Conservation (phyloP, 2,888 invertebrate genomes). For the Cantharis rustica region DNA sequence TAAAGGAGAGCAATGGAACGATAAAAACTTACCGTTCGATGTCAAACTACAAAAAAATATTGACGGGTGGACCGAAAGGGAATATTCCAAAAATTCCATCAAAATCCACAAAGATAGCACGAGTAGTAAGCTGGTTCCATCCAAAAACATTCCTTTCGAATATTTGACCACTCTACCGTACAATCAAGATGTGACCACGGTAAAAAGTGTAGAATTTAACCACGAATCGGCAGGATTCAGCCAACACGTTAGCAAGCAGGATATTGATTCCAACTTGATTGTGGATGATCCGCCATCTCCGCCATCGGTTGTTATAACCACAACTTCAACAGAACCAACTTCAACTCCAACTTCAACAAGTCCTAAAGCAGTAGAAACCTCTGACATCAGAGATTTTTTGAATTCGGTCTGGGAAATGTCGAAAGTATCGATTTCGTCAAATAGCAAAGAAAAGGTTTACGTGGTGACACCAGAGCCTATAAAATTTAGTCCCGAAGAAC, state of each 20-base stretch:
- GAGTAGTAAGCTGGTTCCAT: conserved; percentile 60
- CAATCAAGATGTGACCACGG: conserved; percentile 33
- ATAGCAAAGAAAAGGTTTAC: conserved; percentile 79
- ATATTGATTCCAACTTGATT: conserved; percentile 48
- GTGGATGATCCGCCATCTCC: conserved; percentile 7
- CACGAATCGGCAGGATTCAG: conserved; percentile 45
- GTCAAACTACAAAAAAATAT: conserved; percentile 81
- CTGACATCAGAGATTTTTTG: conserved; percentile 41
- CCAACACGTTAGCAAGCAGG: conserved; percentile 34
- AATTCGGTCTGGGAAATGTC: conserved; percentile 69
- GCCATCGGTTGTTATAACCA: neutral
- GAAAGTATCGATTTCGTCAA: conserved; percentile 73
- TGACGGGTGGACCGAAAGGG: conserved; percentile 83
- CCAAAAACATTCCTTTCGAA: conserved; percentile 79
- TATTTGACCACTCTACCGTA: conserved; percentile 69
- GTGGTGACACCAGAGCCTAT: conserved; percentile 80
- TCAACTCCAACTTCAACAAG: neutral
- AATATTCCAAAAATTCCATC: conserved; percentile 63
- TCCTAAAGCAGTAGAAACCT: conserved; percentile 25
- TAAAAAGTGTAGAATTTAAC: conserved; percentile 35
- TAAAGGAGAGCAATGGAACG: conserved; percentile 38
- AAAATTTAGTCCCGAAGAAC: conserved; percentile 49
- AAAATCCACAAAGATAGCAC: conserved; percentile 57
- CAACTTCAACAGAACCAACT: conserved; percentile 14
- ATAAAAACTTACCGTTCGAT: conserved; percentile 66